phyloP scores from a whole-genome alignment of 2,888 invertebrate species.

The Smittia sp. region DNA sequence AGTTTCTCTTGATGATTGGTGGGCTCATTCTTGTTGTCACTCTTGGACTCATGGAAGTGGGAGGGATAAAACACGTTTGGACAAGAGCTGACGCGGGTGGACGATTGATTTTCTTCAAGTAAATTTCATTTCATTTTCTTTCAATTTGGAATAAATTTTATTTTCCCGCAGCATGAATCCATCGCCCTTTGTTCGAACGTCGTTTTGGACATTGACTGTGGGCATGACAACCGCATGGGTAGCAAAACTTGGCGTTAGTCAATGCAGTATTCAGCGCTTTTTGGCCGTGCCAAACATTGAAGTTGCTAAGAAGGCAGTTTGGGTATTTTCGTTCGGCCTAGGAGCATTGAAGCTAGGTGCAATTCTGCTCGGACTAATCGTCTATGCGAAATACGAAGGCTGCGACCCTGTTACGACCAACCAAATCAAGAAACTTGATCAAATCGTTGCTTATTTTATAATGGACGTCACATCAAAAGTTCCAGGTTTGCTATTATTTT shows the following conservation, averaged over 20 bases:
- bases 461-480: slow-evolving; percentile 52
- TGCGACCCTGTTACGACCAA: slow-evolving; percentile 54
- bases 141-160: background rate
- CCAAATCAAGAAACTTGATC: slow-evolving; percentile 45
- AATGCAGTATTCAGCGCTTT: slow-evolving; percentile 55
- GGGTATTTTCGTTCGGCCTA: slow-evolving; percentile 43
- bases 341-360: slow-evolving; percentile 48
- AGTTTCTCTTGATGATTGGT: slow-evolving; percentile 59
- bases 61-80: slow-evolving; percentile 60
- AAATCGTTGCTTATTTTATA: slow-evolving; percentile 45
- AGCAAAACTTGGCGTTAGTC: slow-evolving; percentile 51
- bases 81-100: slow-evolving; percentile 58
- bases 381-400: slow-evolving; percentile 54
- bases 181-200: slow-evolving; percentile 60
- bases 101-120: slow-evolving; percentile 63
- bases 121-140: background rate
- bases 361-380: slow-evolving; percentile 52
- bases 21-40: slow-evolving; percentile 58
- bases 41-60: slow-evolving; percentile 58
- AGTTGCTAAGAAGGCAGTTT: slow-evolving; percentile 48
- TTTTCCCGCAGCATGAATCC: slow-evolving; percentile 62
- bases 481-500: too few species aligned
- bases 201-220: slow-evolving; percentile 61
- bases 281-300: slow-evolving; percentile 52
- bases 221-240: slow-evolving; percentile 55